A percentile compares a stretch with the other conserved stretches of the same genome.
Conservation (phyloP, 2,888 invertebrate genomes). For the Ceraclea dissimilis region DNA sequence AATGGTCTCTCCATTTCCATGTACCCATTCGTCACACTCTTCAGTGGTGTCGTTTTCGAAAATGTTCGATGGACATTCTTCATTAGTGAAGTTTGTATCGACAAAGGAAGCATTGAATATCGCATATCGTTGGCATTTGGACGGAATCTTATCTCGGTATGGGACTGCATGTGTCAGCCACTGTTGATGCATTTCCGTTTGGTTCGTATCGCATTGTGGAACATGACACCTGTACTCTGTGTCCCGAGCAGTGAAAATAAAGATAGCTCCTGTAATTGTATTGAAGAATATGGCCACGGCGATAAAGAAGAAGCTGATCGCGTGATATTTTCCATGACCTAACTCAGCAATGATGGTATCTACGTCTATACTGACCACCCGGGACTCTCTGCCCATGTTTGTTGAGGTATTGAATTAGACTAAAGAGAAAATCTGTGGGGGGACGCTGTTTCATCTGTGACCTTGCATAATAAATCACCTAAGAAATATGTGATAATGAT, state of each 20-base stretch:
- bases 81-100: slow-evolving; percentile 23
- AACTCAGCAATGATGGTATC: slow-evolving; percentile 49
- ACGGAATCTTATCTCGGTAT: slow-evolving; percentile 32
- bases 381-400: slow-evolving; percentile 21
- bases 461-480: slow-evolving; percentile 15
- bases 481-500: not conserved
- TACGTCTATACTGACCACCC: slow-evolving; percentile 31
- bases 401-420: slow-evolving; percentile 1
- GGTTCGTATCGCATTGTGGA: slow-evolving; percentile 34
- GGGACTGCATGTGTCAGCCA: slow-evolving; percentile 47
- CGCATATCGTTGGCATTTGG: slow-evolving; percentile 34
- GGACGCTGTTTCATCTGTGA: slow-evolving; percentile 5
- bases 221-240: slow-evolving; percentile 31
- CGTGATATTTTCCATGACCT: slow-evolving; percentile 59
- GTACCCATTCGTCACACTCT: slow-evolving; percentile 39
- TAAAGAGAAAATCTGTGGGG: not conserved
- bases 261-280: slow-evolving; percentile 16
- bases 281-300: slow-evolving; percentile 46
- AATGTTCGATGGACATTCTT: slow-evolving; percentile 4
- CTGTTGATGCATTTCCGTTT: slow-evolving; percentile 34
- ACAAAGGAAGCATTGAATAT: slow-evolving; percentile 31
- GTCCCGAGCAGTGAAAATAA: slow-evolving; percentile 24
- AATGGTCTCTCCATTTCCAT: slow-evolving; percentile 22
- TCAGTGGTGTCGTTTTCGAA: slow-evolving; percentile 25
- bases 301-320: slow-evolving; percentile 50